Conservation (phyloP, 2,797 vertebrate species). For the Spinus pinus region DNA sequence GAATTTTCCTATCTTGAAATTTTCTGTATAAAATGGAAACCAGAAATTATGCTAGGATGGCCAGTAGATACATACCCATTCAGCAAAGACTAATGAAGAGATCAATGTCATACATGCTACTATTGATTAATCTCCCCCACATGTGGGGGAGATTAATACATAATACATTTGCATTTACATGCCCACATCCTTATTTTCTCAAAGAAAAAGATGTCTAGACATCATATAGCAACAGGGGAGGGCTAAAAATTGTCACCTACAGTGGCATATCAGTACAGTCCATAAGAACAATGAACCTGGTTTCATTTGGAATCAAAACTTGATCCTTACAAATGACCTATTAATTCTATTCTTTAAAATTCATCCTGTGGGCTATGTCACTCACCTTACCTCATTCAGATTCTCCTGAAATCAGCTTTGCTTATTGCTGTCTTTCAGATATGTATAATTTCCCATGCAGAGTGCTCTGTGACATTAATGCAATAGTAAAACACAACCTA, state of each 20-base stretch:
- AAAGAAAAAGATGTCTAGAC: neutral
- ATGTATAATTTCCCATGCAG: neutral
- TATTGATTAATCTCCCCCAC: neutral
- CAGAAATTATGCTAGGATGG: neutral
- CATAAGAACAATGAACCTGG: neutral
- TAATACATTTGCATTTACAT: neutral
- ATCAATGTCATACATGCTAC: neutral
- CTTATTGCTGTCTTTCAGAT: neutral
- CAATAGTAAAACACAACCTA: neutral
- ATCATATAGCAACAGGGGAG: neutral
- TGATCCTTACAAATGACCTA: neutral
- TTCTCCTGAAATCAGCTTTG: neutral
- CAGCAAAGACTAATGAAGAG: neutral
- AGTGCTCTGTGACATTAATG: neutral
- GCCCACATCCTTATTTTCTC: neutral
- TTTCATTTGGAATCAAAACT: neutral
- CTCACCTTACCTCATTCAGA: neutral
- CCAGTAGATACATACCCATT: neutral
- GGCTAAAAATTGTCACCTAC: neutral
- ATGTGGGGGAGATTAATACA: neutral
- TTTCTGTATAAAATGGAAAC: neutral
- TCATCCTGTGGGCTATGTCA: neutral
- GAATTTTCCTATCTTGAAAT: neutral
- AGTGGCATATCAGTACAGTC: neutral
- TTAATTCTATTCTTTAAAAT: neutral